Conservation (phyloP, 2,888 invertebrate genomes). For the Aporophyla nigra region DNA sequence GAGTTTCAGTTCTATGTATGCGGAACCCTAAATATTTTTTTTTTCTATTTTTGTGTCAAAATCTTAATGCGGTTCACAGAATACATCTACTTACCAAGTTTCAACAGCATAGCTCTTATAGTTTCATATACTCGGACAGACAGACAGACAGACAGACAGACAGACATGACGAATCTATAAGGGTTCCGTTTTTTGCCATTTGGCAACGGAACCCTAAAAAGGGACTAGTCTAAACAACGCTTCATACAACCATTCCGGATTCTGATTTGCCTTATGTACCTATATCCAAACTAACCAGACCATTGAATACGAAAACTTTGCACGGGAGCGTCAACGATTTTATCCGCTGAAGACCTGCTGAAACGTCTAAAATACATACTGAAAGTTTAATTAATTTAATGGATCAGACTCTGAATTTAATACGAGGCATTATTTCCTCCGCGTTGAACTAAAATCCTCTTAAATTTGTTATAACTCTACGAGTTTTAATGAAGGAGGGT, state of each 20-base stretch:
- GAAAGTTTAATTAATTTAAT: slow-evolving; percentile 11
- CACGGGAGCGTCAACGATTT: background rate
- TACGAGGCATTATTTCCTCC: slow-evolving; percentile 8
- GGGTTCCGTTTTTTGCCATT: too few relatives aligned
- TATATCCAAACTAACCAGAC: background rate
- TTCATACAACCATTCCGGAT: background rate
- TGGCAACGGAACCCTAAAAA: too few relatives aligned
- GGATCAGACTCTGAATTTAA: slow-evolving; percentile 9
- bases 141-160: too few relatives aligned
- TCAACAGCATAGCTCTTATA: too few relatives aligned
- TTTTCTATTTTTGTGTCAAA: too few relatives aligned
- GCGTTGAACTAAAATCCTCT: slow-evolving; percentile 3
- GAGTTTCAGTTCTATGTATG: too few relatives aligned
- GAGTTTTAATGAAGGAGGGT: slow-evolving; percentile 28
- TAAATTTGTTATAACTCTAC: slow-evolving; percentile 14
- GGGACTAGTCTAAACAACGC: background rate
- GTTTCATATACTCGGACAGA: too few relatives aligned
- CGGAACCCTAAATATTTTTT: too few relatives aligned
- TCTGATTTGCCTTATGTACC: background rate
- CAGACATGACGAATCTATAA: too few relatives aligned
- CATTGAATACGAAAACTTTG: background rate
- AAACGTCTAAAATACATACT: background rate
- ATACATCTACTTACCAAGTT: too few relatives aligned
- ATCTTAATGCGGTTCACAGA: too few relatives aligned
- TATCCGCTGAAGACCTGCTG: background rate